phyloP scores from a whole-genome alignment of 2,797 vertebrate genomes.

The Lagodon rhomboides region DNA sequence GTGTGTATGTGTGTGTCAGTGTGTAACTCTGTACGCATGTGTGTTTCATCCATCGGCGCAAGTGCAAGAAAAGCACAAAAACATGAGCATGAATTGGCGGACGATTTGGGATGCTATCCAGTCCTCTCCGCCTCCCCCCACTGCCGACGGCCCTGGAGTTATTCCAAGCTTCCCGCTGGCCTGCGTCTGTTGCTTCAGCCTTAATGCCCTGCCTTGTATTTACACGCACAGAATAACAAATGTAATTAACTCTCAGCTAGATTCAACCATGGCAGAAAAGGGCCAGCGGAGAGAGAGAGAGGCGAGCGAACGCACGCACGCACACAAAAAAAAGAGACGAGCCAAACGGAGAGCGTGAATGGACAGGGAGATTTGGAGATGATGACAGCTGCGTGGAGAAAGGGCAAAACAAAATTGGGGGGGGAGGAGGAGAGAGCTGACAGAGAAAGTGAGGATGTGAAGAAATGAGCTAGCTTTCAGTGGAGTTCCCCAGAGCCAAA shows the following conservation, averaged over 20 bases:
- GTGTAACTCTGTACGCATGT: background rate
- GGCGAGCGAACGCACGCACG: background rate
- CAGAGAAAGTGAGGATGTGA: slow-evolving; percentile 20
- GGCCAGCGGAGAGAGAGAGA: slow-evolving; percentile 31
- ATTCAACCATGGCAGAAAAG: slow-evolving; percentile 52
- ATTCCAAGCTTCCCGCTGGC: slow-evolving; percentile 71
- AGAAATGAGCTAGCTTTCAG: slow-evolving; percentile 27
- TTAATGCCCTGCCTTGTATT: slow-evolving; percentile 67
- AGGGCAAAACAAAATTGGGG: slow-evolving; percentile 8
- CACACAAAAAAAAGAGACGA: slow-evolving; percentile 1
- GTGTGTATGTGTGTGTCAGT: slow-evolving; percentile 7
- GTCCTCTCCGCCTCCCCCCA: slow-evolving; percentile 41
- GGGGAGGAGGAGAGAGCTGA: background rate
- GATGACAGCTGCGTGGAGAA: slow-evolving; percentile 41
- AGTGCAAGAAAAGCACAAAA: slow-evolving; percentile 21
- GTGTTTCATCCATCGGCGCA: slow-evolving; percentile 5
- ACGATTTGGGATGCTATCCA: slow-evolving; percentile 49
- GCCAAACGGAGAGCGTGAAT: slow-evolving; percentile 8
- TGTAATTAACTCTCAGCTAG: slow-evolving; percentile 69
- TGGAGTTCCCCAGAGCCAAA: slow-evolving; percentile 52
- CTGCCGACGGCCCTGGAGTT: slow-evolving; percentile 60
- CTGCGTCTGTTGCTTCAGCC: slow-evolving; percentile 65
- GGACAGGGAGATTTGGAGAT: slow-evolving; percentile 26
- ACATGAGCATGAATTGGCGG: slow-evolving; percentile 31
- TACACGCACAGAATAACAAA: slow-evolving; percentile 68